Base-by-base conservation (phyloP, 2,888 invertebrate genomes). In the Drosophila prostipennis region DNA sequence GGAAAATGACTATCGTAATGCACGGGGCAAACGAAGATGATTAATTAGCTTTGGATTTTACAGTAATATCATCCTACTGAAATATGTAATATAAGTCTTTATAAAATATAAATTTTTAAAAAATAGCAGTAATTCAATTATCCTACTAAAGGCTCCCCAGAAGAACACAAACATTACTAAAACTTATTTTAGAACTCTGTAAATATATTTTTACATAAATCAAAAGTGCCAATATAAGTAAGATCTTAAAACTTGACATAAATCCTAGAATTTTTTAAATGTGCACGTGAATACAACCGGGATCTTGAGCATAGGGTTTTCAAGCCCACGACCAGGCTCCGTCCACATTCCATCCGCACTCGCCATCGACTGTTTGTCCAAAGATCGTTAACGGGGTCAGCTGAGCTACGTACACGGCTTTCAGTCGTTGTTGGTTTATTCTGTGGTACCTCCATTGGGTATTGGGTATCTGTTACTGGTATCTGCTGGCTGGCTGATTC, bases 371-470 rank as follows among this genome's bases (percentile, higher is more conserved):
- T 71, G 70, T 71, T 71, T 71, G 70, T 51, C 70, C 72, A 72
- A 71, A 76, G 80, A 67, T 63, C 76, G 72, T 76, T 72, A 80
- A 80, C 80, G 83, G 69, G 80, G 80, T 83, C 80, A 80, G 54
- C 54, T 54, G 19, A 14, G 53, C 76, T 63, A 64, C 52, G 52
- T 65, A 65, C 64, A 65, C 52, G 64, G 65, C 45, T 43, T 65
- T 65, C 45, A 53, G 58, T 55, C 43, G 51, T 19, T 63, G 48
- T 63, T 63, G 61, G 60, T 63, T 60, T 63, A 63, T 55, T 59
- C 55, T 36, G 56, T 59, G 56, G 42, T 55, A 40, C 59, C 56
- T 40, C 56, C 56, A 8, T 14, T 45, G 43, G 43, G 68, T 49
- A 43, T 32, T 54, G 51, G 61, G 45, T 45, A 37, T 52, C 45